Conservation (phyloP, 92 coral and sea anemone species). For the Actinostola sp. region DNA sequence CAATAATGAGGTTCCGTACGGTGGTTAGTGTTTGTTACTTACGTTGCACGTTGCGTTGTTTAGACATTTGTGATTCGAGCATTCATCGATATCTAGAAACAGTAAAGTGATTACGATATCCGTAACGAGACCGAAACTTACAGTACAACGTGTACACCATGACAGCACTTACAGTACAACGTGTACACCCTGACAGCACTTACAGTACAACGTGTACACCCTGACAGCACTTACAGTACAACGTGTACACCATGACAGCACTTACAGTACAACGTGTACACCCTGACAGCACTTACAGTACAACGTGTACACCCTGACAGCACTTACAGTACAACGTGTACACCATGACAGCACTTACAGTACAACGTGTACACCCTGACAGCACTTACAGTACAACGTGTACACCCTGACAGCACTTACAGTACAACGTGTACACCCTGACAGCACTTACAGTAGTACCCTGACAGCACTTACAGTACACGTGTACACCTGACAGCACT, state of each 20-base stretch:
- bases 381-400: not conserved
- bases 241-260: not conserved
- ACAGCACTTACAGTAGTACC: not conserved
- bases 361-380: not conserved
- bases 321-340: not conserved
- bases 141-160: not conserved
- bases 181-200: not conserved
- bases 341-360: no score
- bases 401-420: no score
- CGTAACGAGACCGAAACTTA: not conserved
- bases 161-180: not conserved
- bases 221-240: not conserved
- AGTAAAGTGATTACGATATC: not conserved
- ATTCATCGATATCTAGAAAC: slow-evolving; percentile 68
- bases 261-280: not conserved
- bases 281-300: no score
- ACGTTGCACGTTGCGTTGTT: slow-evolving; percentile 77
- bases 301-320: not conserved
- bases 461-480: no score
- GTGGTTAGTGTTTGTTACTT: not conserved
- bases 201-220: not conserved
- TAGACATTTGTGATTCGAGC: slow-evolving; percentile 55
- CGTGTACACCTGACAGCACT: not conserved
- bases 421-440: not conserved
- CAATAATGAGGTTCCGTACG: no score